Evolutionary conservation across 2,888 invertebrate species (phyloP).

Genomic region (Dascillus cervinus): DNA sequence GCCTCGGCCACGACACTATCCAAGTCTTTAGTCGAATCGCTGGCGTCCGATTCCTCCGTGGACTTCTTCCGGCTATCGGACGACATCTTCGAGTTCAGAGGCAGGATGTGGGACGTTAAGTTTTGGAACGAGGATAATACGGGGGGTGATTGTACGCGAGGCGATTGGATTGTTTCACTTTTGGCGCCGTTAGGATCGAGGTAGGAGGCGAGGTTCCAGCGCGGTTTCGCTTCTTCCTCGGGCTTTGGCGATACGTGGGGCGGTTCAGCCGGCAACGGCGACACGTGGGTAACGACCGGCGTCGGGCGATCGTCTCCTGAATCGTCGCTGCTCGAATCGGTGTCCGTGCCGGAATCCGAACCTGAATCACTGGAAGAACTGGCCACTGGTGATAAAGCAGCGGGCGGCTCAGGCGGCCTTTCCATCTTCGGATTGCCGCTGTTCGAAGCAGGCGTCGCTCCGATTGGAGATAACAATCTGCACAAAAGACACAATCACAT

Average conservation of each 20-base stretch:
- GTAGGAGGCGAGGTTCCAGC: constrained; percentile 44
- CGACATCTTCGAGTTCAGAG: constrained; percentile 16
- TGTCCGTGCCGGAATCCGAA: constrained; percentile 54
- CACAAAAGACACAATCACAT: too few species aligned
- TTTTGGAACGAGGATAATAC: constrained; percentile 20
- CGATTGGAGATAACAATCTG: constrained; percentile 48
- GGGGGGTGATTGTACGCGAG: constrained; percentile 19
- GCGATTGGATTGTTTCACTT: constrained; percentile 19
- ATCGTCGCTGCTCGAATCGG: constrained; percentile 47
- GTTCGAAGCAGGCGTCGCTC: constrained; percentile 49
- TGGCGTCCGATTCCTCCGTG: constrained; percentile 39
- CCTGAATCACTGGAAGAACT: constrained; percentile 58
- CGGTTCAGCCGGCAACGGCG: constrained; percentile 27
- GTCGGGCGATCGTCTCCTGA: constrained; percentile 41
- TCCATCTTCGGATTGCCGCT: constrained; percentile 21
- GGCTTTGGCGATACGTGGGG: constrained; percentile 35
- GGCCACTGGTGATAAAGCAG: constrained; percentile 47
- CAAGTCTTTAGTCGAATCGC: constrained; percentile 49
- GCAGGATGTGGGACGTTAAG: constrained; percentile 17
- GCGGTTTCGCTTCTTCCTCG: constrained; percentile 43
- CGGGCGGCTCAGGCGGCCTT: constrained; percentile 37
- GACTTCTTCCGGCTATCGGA: constrained; percentile 25
- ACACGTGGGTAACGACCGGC: constrained; percentile 22
- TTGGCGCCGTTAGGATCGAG: constrained; percentile 25
- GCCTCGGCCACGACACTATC: constrained; percentile 51